Evolutionary conservation across 2,113 vertebrate genomes (phyloP), one percentile per base, ranked within the genome.

Genomic region (Cyanistes caeruleus): DNA sequence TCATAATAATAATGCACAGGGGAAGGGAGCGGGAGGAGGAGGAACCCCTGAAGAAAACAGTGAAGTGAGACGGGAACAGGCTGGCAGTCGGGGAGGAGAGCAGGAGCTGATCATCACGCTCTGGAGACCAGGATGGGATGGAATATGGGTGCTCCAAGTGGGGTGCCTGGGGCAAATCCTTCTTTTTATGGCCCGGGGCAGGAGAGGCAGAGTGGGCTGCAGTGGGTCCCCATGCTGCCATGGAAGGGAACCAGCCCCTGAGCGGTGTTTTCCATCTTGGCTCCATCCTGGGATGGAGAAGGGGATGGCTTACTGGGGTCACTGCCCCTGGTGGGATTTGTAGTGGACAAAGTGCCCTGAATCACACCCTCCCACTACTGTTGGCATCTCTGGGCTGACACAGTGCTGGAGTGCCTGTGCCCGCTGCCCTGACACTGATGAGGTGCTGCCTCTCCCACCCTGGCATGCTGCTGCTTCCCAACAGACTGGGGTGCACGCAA

Each of bases 1-100:
- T 96, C 88, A 96, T 96, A 92, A 96, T 97, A 97, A 97, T 97
- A 97, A 95, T 77, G 76, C 7, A 17, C 87, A 80, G 81, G 93
- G 88, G 56, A 93, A 93, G 86, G 95, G 91, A 96, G 77, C 13
- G 1, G 90, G 65, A 93, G 93, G 91, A 95, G 94, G 85, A 93
- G 83, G 64, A 96, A 46, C 35, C 15, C 52, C 70, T 65, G 95
- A 89, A 83, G 87, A 94, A 97, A 96, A 96, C 95, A 97, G 39
- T 15, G 22, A 73, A n/a, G 72, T 0, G 3, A 72, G 86, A 81
- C 59, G 17, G 80, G 86, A 74, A n/a, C 8, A 23, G 59, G 15
- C 72, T 5, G 10, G 65, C 5, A 11, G 87, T 60, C 0, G 5
- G 52, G 72, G 13, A 53, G 30, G 28, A 43, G 55, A 52, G 24